phyloP scores from a whole-genome alignment of 2,797 vertebrate species.

The Ptychobarbus kaznakovi region DNA sequence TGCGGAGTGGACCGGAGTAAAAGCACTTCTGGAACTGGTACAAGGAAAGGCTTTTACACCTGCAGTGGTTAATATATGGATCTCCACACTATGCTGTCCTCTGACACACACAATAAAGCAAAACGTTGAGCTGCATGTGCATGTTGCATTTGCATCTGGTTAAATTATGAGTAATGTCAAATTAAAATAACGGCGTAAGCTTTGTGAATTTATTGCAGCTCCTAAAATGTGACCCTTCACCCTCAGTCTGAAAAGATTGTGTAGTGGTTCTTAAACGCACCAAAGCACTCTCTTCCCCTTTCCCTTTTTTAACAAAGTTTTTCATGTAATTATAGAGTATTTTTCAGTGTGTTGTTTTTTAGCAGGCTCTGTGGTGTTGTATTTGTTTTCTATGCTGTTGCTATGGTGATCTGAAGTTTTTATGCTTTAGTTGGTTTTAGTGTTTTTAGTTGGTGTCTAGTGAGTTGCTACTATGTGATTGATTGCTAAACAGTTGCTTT shows the following conservation, averaged over 20 bases:
- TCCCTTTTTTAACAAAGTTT: background rate
- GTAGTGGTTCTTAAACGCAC: background rate
- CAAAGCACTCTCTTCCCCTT: background rate
- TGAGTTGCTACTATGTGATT: background rate
- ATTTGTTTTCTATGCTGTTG: background rate
- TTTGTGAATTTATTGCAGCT: constrained; percentile 6
- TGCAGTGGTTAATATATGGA: constrained; percentile 69
- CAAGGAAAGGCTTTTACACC: constrained; percentile 72
- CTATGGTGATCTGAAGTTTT: background rate
- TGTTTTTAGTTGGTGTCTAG: background rate
- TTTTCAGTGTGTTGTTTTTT: background rate
- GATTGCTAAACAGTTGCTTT: background rate
- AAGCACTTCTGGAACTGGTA: constrained; percentile 78
- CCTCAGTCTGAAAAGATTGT: background rate
- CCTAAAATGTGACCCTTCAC: background rate
- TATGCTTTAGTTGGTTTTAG: background rate
- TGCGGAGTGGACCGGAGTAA: constrained; percentile 64
- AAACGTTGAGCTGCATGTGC: background rate
- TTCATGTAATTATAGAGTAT: background rate
- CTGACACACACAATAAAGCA: constrained; percentile 36
- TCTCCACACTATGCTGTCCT: constrained; percentile 24
- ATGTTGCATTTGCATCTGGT: background rate
- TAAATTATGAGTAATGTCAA: constrained; percentile 6
- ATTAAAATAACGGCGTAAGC: background rate
- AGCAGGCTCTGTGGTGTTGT: background rate